Evolutionary conservation across 2,888 invertebrate genomes (phyloP), one percentile per base, ranked within the genome.

Genomic region (Chironomus tentans): DNA sequence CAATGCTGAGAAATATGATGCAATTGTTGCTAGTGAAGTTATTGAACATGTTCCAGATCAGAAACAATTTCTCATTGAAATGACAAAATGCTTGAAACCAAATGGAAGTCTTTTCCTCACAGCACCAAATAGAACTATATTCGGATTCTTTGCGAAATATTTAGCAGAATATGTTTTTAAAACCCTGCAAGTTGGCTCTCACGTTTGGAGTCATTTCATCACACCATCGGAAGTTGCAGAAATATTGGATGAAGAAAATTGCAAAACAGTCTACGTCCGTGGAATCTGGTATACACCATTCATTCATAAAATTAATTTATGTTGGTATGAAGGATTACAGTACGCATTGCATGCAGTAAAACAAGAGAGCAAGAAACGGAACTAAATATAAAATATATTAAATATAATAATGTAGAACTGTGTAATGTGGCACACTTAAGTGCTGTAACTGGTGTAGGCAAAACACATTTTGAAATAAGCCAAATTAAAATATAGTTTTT

Each of bases 271-370:
- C 1, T 7, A 3, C 3, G 56, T 56, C 2, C n/a, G 18, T 18
- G 56, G 56, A 18, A 7, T 56, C 4, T 18, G 56, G 7, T 56
- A 18, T 56, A 18, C n/a, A n/a, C n/a, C n/a, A n/a, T n/a, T n/a
- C n/a, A n/a, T n/a, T n/a, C n/a, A n/a, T n/a, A n/a, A n/a, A n/a
- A n/a, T n/a, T n/a, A n/a, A n/a, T n/a, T n/a, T n/a, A n/a, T n/a
- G n/a, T n/a, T n/a, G n/a, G 18, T 56, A 56, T 56, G 1, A 89
- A 21, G 83, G 86, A 47, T 84, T 95, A 38, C 89, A 90, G 82
- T 98, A 94, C 84, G 94, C 91, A 0, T 78, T 97, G 69, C 94
- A 95, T 82, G 95, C 94, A 22, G 85, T 92, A 4, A 95, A 94
- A 18, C 6, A 15, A 18, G 18, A 56, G 1, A 38, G 2, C 10